These are phyloP conservation scores for Cyanocitta stelleri DNA, from an alignment of 2,113 vertebrate genomes.

Conservation along the genomic window DNA sequence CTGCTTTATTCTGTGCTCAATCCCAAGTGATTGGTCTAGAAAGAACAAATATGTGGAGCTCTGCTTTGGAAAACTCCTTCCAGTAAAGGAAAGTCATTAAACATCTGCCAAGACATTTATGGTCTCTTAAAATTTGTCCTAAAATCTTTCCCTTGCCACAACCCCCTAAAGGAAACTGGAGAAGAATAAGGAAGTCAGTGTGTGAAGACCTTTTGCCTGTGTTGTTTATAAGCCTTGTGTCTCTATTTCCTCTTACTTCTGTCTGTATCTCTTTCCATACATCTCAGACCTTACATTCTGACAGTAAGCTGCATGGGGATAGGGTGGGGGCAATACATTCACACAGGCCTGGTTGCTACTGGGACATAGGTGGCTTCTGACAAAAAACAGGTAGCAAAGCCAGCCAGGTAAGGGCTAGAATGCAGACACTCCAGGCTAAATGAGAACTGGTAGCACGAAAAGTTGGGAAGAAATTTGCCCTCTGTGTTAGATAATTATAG, in stretches of 20 bases:
- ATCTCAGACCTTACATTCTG: not conserved
- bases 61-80: not conserved
- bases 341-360: not conserved
- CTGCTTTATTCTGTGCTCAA: not conserved
- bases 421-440: not conserved
- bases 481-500: not conserved
- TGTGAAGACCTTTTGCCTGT: not conserved
- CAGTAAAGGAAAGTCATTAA: not conserved
- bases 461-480: not conserved
- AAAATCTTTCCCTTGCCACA: not conserved
- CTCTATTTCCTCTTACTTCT: not conserved
- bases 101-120: not conserved
- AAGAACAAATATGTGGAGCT: not conserved
- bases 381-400: not conserved
- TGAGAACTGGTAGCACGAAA: not conserved
- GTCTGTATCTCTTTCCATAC: not conserved
- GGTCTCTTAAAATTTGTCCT: not conserved
- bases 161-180: not conserved
- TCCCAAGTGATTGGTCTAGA: not conserved
- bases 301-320: not conserved
- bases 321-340: not conserved
- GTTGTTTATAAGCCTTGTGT: not conserved
- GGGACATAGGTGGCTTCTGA: not conserved
- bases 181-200: not conserved
- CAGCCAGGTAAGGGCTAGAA: not conserved